Conservation (phyloP, 2,113 vertebrate species). For the Larimichthys crocea region DNA sequence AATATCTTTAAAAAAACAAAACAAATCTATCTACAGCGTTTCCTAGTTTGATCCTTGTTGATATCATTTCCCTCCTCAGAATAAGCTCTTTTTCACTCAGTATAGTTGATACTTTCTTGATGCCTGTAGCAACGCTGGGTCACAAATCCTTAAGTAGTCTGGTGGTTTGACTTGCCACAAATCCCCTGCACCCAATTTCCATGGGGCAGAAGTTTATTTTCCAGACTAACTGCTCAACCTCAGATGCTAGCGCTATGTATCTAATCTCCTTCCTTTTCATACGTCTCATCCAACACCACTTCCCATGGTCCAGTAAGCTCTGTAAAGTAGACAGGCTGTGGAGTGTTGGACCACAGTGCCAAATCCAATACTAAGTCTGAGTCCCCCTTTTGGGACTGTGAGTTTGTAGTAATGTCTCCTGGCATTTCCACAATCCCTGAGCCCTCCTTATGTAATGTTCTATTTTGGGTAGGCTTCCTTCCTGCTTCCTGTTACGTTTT, state of each 20-base stretch:
- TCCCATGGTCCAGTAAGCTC: conserved; percentile 55
- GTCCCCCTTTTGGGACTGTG: conserved; percentile 27
- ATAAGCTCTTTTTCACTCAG: conserved; percentile 12
- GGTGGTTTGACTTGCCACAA: conserved; percentile 45
- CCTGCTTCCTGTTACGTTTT: conserved; percentile 52
- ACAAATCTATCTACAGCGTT: background rate
- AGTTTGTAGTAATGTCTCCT: conserved; percentile 42
- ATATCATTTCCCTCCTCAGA: background rate
- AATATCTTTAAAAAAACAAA: background rate
- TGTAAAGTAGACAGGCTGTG: conserved; percentile 48
- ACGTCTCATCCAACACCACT: conserved; percentile 44
- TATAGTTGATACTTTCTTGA: conserved; percentile 25
- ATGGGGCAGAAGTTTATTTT: conserved; percentile 58
- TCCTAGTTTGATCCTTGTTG: background rate
- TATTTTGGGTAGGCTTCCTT: conserved; percentile 55
- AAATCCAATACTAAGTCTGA: conserved; percentile 52
- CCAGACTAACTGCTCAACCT: conserved; percentile 50
- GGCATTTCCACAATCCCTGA: conserved; percentile 35
- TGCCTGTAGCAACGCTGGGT: conserved; percentile 39
- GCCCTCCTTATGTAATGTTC: conserved; percentile 25
- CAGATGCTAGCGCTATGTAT: conserved; percentile 35
- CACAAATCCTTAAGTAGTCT: conserved; percentile 41
- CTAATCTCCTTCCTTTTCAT: conserved; percentile 57
- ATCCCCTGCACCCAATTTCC: conserved; percentile 50
- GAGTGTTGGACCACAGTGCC: conserved; percentile 41